Base-by-base conservation (phyloP, 2,797 vertebrate genomes). In the Melanogrammus aeglefinus region DNA sequence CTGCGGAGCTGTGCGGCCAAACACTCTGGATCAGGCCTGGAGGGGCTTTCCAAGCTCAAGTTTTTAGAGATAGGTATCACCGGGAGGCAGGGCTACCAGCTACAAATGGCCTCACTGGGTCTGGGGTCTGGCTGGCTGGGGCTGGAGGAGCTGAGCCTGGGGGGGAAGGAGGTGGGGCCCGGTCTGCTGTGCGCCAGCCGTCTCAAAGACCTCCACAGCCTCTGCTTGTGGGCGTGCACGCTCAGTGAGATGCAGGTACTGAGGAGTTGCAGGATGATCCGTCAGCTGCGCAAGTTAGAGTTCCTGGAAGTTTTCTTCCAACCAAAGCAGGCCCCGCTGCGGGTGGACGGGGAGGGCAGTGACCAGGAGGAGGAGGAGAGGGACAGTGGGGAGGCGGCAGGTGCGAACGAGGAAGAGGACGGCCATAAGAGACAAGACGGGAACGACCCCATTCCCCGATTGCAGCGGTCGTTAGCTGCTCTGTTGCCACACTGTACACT, bases 71-170 rank as follows among this genome's bases (percentile, higher is more conserved):
- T 95, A 79, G 91, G 92, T n/a, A 92, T 93, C 31, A 91, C 88
- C 1, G 91, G 85, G 2, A 85, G 93, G 18, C 90, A 92, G 57
- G 92, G 92, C 73, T 93, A 92, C 83, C 92, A 94, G 81, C 83
- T 91, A 73, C 94, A 95, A 80, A 94, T 95, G 93, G 92, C 93
- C 14, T 94, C 94, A 1, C 84, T 94, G 18, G 94, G 94, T 3
- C 87, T 95, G 7, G 94, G 92, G 0, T 88, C 91, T 8, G 95
- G 95, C 27, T 95, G 94, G 95, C 88, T 91, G 0, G 95, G 94
- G 6, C 84, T 95, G 27, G 90, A 94, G 84, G 91, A 93, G 63
- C 90, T 95, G 74, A 91, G 92, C 18, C 87, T 95, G 1, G 95
- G 94, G 0, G 94, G 94, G 8, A 93, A 92, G 77, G 95, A 94